Conservation (phyloP, 53 echinoderm and acorn worm genomes). For the Temnopleurus reevesii region DNA sequence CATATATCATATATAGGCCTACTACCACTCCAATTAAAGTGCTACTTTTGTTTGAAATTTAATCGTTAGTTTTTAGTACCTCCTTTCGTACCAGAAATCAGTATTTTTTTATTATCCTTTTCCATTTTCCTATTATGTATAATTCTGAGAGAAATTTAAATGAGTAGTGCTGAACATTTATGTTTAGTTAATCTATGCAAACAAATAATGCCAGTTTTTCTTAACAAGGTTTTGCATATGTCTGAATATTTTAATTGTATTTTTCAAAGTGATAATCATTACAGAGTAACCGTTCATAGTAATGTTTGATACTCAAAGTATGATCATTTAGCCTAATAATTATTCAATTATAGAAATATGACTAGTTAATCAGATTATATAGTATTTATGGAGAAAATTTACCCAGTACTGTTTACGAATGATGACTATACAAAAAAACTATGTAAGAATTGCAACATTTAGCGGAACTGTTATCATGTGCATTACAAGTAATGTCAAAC, state of each 20-base stretch:
- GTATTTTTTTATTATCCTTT: constrained; percentile 59
- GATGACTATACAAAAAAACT: constrained; percentile 17
- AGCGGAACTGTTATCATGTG: constrained; percentile 26
- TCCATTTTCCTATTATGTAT: constrained; percentile 53
- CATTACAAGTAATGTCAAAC: constrained; percentile 27
- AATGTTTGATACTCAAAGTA: constrained; percentile 58
- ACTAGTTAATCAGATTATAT: constrained; percentile 55
- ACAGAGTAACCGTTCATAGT: constrained; percentile 60
- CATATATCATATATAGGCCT: constrained; percentile 38
- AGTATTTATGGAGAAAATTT: constrained; percentile 48
- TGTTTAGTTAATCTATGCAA: constrained; percentile 62
- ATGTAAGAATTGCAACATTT: constrained; percentile 4
- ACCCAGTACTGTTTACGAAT: constrained; percentile 57
- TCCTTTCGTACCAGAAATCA: constrained; percentile 61
- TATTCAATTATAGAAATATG: constrained; percentile 56
- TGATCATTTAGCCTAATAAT: constrained; percentile 60
- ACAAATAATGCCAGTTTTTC: constrained; percentile 61
- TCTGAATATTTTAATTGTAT: constrained; percentile 61
- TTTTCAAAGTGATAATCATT: constrained; percentile 57
- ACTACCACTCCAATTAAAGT: constrained; percentile 29
- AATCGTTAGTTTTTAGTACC: constrained; percentile 43
- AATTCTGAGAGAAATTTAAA: constrained; percentile 34
- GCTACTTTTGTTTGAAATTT: constrained; percentile 49
- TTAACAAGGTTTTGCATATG: constrained; percentile 60
- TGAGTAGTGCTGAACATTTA: constrained; percentile 39